Base-by-base conservation (phyloP, 2,888 invertebrate species). In the Rhabditoides inermis region DNA sequence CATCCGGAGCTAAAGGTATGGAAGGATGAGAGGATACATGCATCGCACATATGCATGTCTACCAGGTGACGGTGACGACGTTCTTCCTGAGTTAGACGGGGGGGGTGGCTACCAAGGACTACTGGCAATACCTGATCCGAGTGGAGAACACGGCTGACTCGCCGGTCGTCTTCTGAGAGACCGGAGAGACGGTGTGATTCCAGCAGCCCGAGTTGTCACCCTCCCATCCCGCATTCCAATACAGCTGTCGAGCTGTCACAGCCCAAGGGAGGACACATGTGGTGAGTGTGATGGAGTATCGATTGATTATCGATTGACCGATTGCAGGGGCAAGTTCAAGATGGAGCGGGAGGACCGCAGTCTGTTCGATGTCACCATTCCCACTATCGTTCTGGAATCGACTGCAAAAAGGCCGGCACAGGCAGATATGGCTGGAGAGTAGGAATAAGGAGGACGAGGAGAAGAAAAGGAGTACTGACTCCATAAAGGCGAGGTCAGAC, bases 261-360 rank as follows among this genome's bases (percentile, higher is more conserved):
- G 40, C 60, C 63, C 35, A 71, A 71, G 37, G 90, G 90, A 77
- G 95, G 95, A 7, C 94, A 95, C 76, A 90, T 92, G 90, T 91
- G 91, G 91, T 90, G 77, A 78, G 81, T 42, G 35, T 42, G 30
- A n/a, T 5, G 5, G 41, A 25, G 22, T 40, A 25, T 4, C 3
- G 20, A 23, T 20, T 23, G 18, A 28, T 25, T 2, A 37, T 12
- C 26, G 49, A 2, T 18, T 7, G 39, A 26, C 20, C 46, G n/a
- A 10, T 75, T 37, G 41, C 72, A 88, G 87, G 87, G 95, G 95
- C 50, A 92, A 91, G 2, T 95, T 94, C 77, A 84, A 91, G 70
- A 88, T 98, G 86, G 94, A 95, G 80, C 84, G 92, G 55, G 90
- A 92, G 78, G 92, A 95, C 79, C 94, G 94, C 2, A 88, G 88